phyloP scores from a whole-genome alignment of 1,140 invertebrate genomes.

The Oncopeltus fasciatus region DNA sequence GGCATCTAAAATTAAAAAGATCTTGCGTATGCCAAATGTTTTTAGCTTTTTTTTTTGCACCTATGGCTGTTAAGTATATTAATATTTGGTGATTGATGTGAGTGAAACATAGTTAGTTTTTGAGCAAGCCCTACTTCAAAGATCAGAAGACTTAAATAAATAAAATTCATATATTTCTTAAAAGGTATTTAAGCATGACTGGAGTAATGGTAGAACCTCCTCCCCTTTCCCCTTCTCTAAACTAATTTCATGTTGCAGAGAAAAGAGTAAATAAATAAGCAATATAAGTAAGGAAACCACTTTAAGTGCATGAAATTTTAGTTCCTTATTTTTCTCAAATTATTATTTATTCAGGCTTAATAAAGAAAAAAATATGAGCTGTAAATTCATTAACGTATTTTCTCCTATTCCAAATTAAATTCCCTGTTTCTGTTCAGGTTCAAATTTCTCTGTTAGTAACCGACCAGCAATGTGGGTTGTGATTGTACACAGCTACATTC shows the following conservation, averaged over 20 bases:
- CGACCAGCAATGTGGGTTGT: conserved; percentile 11
- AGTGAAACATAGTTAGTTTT: conserved; percentile 11
- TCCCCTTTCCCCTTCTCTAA: not conserved
- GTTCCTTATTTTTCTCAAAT: too few relatives aligned
- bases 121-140: not conserved
- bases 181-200: not conserved
- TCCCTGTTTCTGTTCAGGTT: not conserved
- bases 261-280: too few relatives aligned
- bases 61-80: conserved; percentile 11
- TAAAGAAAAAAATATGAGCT: not conserved
- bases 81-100: conserved; percentile 16
- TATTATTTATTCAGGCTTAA: not conserved
- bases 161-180: not conserved
- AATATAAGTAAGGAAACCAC: too few relatives aligned
- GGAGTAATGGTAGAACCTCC: conserved; percentile 2
- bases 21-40: conserved; percentile 15
- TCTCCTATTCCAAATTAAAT: not conserved
- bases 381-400: conserved; percentile 5
- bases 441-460: too few relatives aligned
- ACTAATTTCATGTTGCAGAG: not conserved
- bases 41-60: conserved; percentile 16
- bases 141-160: not conserved
- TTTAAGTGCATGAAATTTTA: not conserved
- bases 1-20: conserved; percentile 5
- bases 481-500: not conserved